Base-by-base conservation (phyloP, 2,888 invertebrate species). In the Toxonevra muliebris region DNA sequence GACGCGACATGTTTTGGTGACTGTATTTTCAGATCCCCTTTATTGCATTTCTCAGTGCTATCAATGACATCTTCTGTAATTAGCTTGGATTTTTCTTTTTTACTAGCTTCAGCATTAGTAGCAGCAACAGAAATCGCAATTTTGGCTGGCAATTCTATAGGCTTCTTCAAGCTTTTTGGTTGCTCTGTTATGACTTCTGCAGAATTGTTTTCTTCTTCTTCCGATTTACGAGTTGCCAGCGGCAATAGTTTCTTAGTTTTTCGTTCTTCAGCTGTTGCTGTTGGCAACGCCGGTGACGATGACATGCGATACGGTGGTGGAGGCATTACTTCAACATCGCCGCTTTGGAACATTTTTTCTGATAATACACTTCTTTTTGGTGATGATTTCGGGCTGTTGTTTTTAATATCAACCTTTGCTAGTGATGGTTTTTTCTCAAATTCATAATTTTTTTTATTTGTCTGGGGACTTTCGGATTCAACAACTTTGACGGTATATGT, bases 361-460 rank as follows among this genome's bases (percentile, higher is more conserved):
- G 48, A 48, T 48, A 48, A n/a, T 15, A 48, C 15, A 48, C 8
- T 48, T 15, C 13, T 2, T 48, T 48, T 48, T 48, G 8, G 48
- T 15, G 48, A 48, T 5, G 13, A n/a, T 3, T 12, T 12, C 8
- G 48, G 4, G 8, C 48, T 8, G 15, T n/a, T 48, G 48, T 48
- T 48, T 12, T 12, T 15, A 12, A 48, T 8, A 15, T 48, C 48
- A 15, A 48, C 48, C 2, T 48, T 15, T 3, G 12, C 2, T 15
- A 48, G 8, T 8, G 13, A 2, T n/a, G n/a, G n/a, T n/a, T n/a
- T n/a, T n/a, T n/a, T n/a, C n/a, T n/a, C n/a, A n/a, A n/a, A n/a
- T n/a, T n/a, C n/a, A n/a, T 12, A 20, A 41, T 40, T 42, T 54
- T 40, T 19, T 11, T 62, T 62, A 13, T 61, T 61, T 30, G 11